A percentile compares a stretch with the other conserved stretches of the same genome.
Evolutionary conservation across 2,797 vertebrate genomes (phyloP).

Genomic region (Artibeus lituratus): DNA sequence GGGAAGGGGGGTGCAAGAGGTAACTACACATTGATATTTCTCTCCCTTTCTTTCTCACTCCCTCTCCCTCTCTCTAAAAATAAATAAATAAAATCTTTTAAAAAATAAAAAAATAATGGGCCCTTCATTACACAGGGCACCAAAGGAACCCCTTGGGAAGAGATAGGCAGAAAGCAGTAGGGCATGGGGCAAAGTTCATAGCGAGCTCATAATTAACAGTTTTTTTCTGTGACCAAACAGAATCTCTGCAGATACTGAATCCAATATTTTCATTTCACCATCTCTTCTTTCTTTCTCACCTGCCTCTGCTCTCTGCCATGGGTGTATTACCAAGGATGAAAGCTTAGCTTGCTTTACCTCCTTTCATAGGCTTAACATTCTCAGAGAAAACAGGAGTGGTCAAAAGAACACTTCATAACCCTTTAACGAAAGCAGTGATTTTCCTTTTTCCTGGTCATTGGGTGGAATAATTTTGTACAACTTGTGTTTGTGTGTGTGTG

Average conservation of each 20-base stretch:
- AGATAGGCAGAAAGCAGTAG: constrained; percentile 1
- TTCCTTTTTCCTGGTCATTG: not conserved
- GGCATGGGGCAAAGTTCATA: not conserved
- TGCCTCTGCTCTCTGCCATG: not conserved
- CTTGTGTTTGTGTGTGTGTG: constrained; percentile 9
- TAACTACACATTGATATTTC: too few species aligned
- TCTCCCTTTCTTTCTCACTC: too few species aligned
- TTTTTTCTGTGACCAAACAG: constrained; percentile 36
- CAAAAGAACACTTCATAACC: constrained; percentile 37
- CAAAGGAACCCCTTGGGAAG: not conserved
- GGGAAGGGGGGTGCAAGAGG: too few species aligned
- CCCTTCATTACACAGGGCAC: not conserved
- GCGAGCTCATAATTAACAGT: not conserved
- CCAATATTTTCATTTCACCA: constrained; percentile 5
- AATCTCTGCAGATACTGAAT: not conserved
- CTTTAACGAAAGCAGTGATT: constrained; percentile 45
- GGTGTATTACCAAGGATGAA: not conserved
- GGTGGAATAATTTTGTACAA: not conserved
- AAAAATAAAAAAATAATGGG: constrained; percentile 51
- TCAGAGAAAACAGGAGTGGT: constrained; percentile 52
- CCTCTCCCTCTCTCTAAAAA: too few species aligned
- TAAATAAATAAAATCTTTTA: not conserved
- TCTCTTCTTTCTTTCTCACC: not conserved
- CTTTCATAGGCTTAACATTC: constrained; percentile 30
- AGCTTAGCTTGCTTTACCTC: constrained; percentile 38